These are phyloP conservation scores for Neodiprion pinetum DNA, from an alignment of 1,140 invertebrate genomes.

Conservation along the genomic window DNA sequence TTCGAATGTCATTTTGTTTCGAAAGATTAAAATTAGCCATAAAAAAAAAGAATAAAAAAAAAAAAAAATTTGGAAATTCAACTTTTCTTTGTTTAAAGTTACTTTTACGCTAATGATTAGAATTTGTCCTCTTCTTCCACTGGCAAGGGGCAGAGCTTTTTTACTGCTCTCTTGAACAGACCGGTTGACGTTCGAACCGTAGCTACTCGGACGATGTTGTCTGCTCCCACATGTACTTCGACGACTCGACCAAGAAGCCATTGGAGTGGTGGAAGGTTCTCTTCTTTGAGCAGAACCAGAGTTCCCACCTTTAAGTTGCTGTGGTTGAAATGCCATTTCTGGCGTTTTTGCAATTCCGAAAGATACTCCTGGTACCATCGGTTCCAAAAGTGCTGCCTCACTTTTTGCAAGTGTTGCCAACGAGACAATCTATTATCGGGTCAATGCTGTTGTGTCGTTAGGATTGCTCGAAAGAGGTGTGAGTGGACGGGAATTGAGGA, in stretches of 20 bases:
- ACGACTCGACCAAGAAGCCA: slow-evolving; percentile 34
- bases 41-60: no score
- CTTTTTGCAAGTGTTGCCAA: slow-evolving; percentile 37
- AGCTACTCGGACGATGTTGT: slow-evolving; percentile 39
- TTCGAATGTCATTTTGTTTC: no score
- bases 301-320: slow-evolving; percentile 20
- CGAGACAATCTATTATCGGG: slow-evolving; percentile 23
- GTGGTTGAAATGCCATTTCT: slow-evolving; percentile 28
- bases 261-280: slow-evolving; percentile 23
- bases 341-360: slow-evolving; percentile 30
- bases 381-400: slow-evolving; percentile 39
- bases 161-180: slow-evolving; percentile 12
- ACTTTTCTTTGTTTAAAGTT: no score
- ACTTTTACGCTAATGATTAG: no score
- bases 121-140: not conserved
- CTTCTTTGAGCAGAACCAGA: slow-evolving; percentile 29
- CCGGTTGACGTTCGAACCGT: slow-evolving; percentile 38
- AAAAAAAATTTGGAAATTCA: no score
- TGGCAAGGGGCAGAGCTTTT: slow-evolving; percentile 9
- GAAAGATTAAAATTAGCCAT: no score
- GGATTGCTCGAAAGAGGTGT: slow-evolving; percentile 17
- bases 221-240: slow-evolving; percentile 38
- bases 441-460: slow-evolving; percentile 22
- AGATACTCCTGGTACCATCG: slow-evolving; percentile 38
- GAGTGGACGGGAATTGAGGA: slow-evolving; percentile 40